A percentile compares a stretch with the other conserved stretches of the same genome.
Evolutionary conservation across 2,888 invertebrate species (phyloP).

Genomic region (Nomada ferruginata): DNA sequence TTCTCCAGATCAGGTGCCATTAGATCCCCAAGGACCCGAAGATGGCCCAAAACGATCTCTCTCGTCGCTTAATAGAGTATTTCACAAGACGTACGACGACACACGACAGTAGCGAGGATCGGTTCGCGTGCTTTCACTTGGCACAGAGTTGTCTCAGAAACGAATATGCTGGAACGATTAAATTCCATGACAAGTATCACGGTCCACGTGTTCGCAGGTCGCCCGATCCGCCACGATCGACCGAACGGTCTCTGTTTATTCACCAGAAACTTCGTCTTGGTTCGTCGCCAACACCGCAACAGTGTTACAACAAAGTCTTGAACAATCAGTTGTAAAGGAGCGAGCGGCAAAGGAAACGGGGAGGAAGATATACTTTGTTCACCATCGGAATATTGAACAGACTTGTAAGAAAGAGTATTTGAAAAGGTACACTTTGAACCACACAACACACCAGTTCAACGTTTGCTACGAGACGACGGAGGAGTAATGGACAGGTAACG

Average conservation of each 20-base stretch:
- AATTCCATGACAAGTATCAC: constrained; percentile 27
- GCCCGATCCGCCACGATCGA: background rate
- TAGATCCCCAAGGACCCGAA: constrained; percentile 54
- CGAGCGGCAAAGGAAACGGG: background rate
- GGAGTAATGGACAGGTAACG: background rate
- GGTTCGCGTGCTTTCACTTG: constrained; percentile 26
- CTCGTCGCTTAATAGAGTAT: background rate
- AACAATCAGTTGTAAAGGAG: background rate
- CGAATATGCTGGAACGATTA: background rate
- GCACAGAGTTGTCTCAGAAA: background rate
- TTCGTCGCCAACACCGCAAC: background rate
- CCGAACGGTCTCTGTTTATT: background rate
- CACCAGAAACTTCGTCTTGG: background rate
- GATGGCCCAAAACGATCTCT: constrained; percentile 1
- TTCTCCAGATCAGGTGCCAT: constrained; percentile 82
- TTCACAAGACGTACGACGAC: background rate
- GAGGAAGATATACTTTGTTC: too few relatives aligned
- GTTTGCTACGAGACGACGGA: background rate
- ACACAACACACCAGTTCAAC: background rate
- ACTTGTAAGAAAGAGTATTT: too few relatives aligned
- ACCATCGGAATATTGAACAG: too few relatives aligned
- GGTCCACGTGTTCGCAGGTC: background rate
- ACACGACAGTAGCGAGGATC: constrained; percentile 1
- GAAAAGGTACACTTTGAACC: background rate
- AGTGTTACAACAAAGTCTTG: background rate